Evolutionary conservation across 2,797 vertebrate genomes (phyloP).

Genomic region (Chaunax sp.): DNA sequence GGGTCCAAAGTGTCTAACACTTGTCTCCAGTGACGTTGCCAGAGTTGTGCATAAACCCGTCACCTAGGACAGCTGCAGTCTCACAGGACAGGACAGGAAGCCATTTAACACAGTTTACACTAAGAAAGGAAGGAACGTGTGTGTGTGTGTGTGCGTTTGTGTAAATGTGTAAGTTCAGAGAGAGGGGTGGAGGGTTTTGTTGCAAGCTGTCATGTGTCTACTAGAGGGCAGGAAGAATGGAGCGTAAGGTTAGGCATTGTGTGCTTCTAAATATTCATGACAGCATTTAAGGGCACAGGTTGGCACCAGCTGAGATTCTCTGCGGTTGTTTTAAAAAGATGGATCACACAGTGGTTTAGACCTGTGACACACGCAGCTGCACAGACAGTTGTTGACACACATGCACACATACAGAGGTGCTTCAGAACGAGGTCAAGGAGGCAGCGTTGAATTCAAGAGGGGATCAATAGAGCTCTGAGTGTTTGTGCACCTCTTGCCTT

Average conservation of each 20-base stretch:
- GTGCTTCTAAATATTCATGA: conserved; percentile 65
- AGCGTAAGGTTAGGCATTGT: conserved; percentile 15
- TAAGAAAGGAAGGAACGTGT: conserved; percentile 7
- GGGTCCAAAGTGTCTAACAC: conserved; percentile 85
- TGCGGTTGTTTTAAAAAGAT: conserved; percentile 61
- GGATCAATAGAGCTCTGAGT: conserved; percentile 74
- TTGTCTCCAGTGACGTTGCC: conserved; percentile 85
- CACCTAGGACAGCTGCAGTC: conserved; percentile 80
- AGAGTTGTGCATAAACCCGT: conserved; percentile 91
- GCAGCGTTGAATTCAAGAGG: conserved; percentile 66
- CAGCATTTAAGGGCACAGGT: conserved; percentile 57
- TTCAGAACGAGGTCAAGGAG: conserved; percentile 72
- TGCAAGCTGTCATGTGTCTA: conserved; percentile 22
- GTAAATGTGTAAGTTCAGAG: conserved; percentile 14
- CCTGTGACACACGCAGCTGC: conserved; percentile 32
- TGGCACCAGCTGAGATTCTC: conserved; percentile 60
- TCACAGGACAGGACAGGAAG: conserved; percentile 73
- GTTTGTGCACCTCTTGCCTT: conserved; percentile 60
- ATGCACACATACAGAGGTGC: conserved; percentile 29
- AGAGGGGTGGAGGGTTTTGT: neutral
- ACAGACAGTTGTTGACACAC: neutral
- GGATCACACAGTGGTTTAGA: conserved; percentile 27
- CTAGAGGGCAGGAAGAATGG: conserved; percentile 18
- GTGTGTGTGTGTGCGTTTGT: conserved; percentile 4
- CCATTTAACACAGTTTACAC: conserved; percentile 80